Evolutionary conservation across 2,888 invertebrate species (phyloP), one percentile per base, ranked within the genome.

Genomic region (Dendrolimus pini): DNA sequence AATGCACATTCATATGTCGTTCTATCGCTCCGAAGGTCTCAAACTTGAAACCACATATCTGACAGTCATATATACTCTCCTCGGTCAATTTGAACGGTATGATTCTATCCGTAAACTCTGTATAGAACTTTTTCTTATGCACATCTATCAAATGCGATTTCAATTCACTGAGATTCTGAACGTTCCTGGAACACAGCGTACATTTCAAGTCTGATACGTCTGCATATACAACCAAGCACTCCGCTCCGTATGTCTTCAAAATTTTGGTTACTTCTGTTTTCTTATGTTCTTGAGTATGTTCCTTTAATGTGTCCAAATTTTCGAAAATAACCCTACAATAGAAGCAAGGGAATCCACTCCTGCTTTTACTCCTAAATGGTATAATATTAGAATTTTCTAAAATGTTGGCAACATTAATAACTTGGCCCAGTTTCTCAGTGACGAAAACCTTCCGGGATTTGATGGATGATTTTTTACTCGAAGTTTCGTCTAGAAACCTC

Each of bases 1-100:
- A 89, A 62, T 89, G 89, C 0, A 79, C 78, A 8, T 88, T 88
- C 89, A 89, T 89, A 60, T 89, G 89, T 0, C 83, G 54, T 47
- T 89, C 86, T 1, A 88, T 80, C 0, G 89, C 79, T 0, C 87
- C 86, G 54, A 88, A 89, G 0, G 89, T 89, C 57, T 87, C 87
- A 53, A 82, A 87, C 10, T 66, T 77, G 12, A 80, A 80, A 0
- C 80, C 81, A 7, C 89, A 89, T 0, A 83, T 62, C 53, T 84
- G 83, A 52, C 89, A 89, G 9, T 83, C 80, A 8, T 72, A 82
- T 0, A 77, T 68, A 7, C 76, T 76, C 0, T 67, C 67, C 1
- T 69, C 62, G 0, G 74, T 66, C 7, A 89, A 55, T 56, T 83
- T 84, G 56, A 80, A 89, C 0, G 89, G 89, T 55, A 89, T 79